phyloP scores from a whole-genome alignment of 2,797 vertebrate species.

The Aldrovandia affinis region DNA sequence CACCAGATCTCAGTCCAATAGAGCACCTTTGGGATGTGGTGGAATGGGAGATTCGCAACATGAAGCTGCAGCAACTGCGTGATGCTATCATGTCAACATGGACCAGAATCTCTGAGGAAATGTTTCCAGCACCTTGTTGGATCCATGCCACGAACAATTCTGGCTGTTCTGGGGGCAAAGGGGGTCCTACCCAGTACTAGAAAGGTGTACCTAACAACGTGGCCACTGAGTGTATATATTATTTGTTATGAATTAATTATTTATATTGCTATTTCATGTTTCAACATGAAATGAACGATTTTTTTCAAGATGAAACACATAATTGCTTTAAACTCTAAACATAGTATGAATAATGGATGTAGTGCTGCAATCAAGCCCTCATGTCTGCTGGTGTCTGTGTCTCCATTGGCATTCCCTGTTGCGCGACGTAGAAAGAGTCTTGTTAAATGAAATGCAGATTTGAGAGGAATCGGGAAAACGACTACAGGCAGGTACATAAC shows the following conservation, averaged over 20 bases:
- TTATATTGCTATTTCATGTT: constrained; percentile 1
- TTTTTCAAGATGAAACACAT: neutral
- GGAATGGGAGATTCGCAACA: no score
- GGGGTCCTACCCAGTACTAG: no score
- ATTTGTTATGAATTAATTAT: constrained; percentile 15
- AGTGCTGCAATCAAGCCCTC: neutral
- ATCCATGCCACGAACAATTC: no score
- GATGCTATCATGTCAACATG: no score
- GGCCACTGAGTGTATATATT: neutral
- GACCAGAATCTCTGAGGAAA: no score
- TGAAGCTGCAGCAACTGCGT: no score
- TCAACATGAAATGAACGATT: constrained; percentile 4
- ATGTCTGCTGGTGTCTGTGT: neutral
- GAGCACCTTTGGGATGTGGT: no score
- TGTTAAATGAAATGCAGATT: neutral
- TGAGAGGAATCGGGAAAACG: neutral
- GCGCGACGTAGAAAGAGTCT: neutral
- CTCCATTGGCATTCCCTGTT: neutral
- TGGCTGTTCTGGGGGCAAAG: no score
- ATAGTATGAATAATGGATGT: neutral
- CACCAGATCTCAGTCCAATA: no score
- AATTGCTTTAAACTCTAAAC: neutral
- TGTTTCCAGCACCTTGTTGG: no score
- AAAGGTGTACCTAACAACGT: no score
- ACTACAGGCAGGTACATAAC: no score